A percentile compares a stretch with the other conserved stretches of the same genome.
These are phyloP conservation scores for Pristionchus mayeri DNA, from an alignment of 2,888 invertebrate species.

Conservation along the genomic window DNA sequence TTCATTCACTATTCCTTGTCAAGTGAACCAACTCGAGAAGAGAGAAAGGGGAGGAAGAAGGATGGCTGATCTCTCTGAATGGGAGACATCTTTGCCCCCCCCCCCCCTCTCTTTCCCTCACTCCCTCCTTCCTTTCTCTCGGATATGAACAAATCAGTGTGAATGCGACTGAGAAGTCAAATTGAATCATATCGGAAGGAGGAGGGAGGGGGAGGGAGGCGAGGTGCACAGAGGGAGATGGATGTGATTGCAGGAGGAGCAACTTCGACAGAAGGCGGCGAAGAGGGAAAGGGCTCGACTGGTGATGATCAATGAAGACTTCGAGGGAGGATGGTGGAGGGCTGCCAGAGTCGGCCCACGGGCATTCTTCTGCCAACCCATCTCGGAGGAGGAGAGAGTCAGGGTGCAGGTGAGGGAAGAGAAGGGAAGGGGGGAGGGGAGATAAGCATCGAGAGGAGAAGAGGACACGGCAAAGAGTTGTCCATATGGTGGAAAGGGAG, in stretches of 20 bases:
- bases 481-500: slow-evolving; percentile 8
- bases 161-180: slow-evolving; percentile 7
- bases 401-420: slow-evolving; percentile 53
- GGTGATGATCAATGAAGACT: not conserved
- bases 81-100: not conserved
- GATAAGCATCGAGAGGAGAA: slow-evolving; percentile 55
- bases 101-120: not conserved
- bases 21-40: slow-evolving; percentile 1
- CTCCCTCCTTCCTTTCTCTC: not conserved
- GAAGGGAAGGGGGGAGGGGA: slow-evolving; percentile 52
- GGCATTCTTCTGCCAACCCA: slow-evolving; percentile 65
- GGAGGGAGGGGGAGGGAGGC: not conserved
- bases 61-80: slow-evolving; percentile 4
- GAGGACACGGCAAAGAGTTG: slow-evolving; percentile 37
- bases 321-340: slow-evolving; percentile 45
- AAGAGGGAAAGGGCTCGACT: slow-evolving; percentile 59
- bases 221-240: not conserved
- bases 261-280: slow-evolving; percentile 65
- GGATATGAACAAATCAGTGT: slow-evolving; percentile 13
- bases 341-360: slow-evolving; percentile 46
- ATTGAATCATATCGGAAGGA: slow-evolving; percentile 41
- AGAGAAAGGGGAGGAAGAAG: not conserved
- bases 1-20: slow-evolving; percentile 36
- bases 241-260: slow-evolving; percentile 65
- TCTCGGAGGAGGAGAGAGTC: slow-evolving; percentile 63